Evolutionary conservation across 2,888 invertebrate genomes (phyloP), one percentile per base, ranked within the genome.

Genomic region (Cartodere bifasciata): DNA sequence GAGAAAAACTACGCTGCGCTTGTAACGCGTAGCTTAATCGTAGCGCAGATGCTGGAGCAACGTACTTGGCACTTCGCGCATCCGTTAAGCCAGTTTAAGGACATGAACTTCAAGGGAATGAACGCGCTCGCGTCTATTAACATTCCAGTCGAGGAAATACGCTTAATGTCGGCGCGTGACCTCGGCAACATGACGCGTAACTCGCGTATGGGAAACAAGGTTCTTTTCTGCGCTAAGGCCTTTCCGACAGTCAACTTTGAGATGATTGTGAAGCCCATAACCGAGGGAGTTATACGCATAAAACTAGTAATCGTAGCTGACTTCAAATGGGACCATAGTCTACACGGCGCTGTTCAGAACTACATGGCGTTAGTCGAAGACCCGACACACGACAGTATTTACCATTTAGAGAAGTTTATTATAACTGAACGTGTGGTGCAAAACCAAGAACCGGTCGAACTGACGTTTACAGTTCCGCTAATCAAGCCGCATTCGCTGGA

Each of bases 361-460:
- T 99, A 92, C 60, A 97, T 92, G 86, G 74, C 98, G 36, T 95
- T 97, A 91, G 84, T 99, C 16, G 95, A 97, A 58, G 95, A 98
- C 62, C 85, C 94, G 0, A 86, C 87, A 22, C 83, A 75, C 29
- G 90, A 95, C 54, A 78, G 78, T 43, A 94, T 98, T 58, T 92
- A 97, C 58, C 97, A 99, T 58, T 84, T 86, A 31, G 98, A 99
- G 56, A 81, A 85, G 49, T 86, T 95, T 56, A 72, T 81, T 12
- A 63, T 92, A 20, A 55, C 56, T 1, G 56, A 58, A 38, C 48
- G 42, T 15, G 43, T 49, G 32, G 86, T 85, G 1, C 62, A 75
- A 22, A 43, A 36, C 2, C 67, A 68, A 9, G 83, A 88, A 46
- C 68, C 76, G 0, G 86, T 92, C 53, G 81, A 83, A 46, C 62